Base-by-base conservation (phyloP, 1,140 invertebrate species). In the Drosophila santomea region DNA sequence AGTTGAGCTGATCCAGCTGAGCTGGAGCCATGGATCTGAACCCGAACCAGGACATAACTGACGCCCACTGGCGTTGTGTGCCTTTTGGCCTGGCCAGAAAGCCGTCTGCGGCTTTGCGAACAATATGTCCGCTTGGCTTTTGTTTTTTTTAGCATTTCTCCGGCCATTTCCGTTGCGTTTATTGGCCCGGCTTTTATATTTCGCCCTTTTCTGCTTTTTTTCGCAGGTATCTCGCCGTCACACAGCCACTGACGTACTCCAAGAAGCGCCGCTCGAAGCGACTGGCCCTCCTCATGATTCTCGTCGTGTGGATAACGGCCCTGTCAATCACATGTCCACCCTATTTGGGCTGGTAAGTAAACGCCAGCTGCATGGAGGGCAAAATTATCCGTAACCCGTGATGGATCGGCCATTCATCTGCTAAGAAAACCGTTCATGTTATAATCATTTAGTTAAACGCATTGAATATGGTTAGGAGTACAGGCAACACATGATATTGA, bases 311-410 rank as follows among this genome's bases (percentile, higher is more conserved):
- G 97, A 91, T 97, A 4, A 93, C 95, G 12, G 96, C 97, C 0
- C 94, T 96, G 7, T 94, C 96, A 43, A 97, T 98, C 47, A 97
- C 96, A 8, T 96, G 97, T 80, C 96, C 97, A 6, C 97, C 97
- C 1, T 95, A 97, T 91, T 94, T 97, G 78, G 96, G 96, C 88
- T 96, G 96, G 95, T 96, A 91, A 94, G 94, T 93, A 56, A 58
- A 20, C 38, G 14, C 38, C 4, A 15, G 17, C 52, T 41, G 12
- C 36, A 10, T 32, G n/a, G 32, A 2, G 11, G 20, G 17, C 15
- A 36, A 52, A 20, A 17, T 52, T 11, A 36, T 17, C 32, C 15
- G 7, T 1, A 52, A 12, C 8, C 10, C 32, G 12, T 52, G 15
- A 51, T 17, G n/a, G 15, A 35, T 17, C 5, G 10, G 10, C 15